Conservation (phyloP, 2,888 invertebrate species). For the Amphipyra berbera region DNA sequence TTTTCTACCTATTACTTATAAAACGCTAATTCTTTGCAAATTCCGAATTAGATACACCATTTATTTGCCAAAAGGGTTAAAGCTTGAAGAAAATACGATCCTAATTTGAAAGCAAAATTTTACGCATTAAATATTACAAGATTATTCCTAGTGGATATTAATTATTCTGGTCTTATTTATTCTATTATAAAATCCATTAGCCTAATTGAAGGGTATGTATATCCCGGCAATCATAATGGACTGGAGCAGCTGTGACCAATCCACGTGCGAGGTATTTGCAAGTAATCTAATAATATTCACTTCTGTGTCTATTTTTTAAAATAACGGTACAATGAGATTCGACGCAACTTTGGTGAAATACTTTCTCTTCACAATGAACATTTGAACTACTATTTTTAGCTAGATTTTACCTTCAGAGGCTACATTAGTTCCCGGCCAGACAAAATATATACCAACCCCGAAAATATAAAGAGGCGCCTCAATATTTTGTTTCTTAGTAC, state of each 20-base stretch:
- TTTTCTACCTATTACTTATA: no score
- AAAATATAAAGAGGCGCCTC: neutral
- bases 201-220: neutral
- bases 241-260: neutral
- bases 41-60: neutral
- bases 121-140: conserved; percentile 2
- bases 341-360: neutral
- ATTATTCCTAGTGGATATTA: neutral
- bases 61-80: neutral
- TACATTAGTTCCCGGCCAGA: neutral
- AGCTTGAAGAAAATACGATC: neutral
- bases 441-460: neutral
- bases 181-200: conserved; percentile 5
- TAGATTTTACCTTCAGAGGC: neutral
- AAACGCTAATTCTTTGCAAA: neutral
- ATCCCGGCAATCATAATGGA: neutral
- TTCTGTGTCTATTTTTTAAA: neutral
- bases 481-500: neutral
- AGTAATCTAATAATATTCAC: neutral
- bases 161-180: conserved; percentile 5
- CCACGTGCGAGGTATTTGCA: neutral
- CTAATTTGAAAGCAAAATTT: neutral
- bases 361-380: neutral
- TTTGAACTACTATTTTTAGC: neutral
- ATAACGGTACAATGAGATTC: neutral